Base-by-base conservation (phyloP, 1,140 invertebrate genomes). In the Sarcophaga bullata region DNA sequence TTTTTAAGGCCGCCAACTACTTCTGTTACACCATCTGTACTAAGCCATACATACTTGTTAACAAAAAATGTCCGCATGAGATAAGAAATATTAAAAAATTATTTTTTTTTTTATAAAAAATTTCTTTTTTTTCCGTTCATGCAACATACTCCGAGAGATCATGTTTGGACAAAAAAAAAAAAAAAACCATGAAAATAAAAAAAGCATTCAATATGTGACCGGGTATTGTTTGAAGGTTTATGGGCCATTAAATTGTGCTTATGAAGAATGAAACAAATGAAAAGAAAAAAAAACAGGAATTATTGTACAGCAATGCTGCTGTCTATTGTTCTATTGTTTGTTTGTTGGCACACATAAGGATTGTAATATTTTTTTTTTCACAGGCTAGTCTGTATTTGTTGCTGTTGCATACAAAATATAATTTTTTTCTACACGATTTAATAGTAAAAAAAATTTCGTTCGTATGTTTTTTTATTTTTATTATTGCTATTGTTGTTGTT, bases 171-270 rank as follows among this genome's bases (percentile, higher is more conserved):
- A 1, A 58, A 58, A 68, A 68, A 68, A 68, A 68, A 19, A 13
- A 6, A 15, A 6, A 58, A 15, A 9, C 13, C n/a, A 15, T 15
- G n/a, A n/a, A 15, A 58, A 10, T 15, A 15, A 11, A 58, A 6
- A 13, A 15, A 58, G n/a, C n/a, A n/a, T n/a, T n/a, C n/a, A n/a
- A n/a, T n/a, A n/a, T n/a, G n/a, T n/a, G 52, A 68, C n/a, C 19
- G 62, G 8, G 19, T 68, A 17, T 68, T 68, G 17, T 68, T 9
- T 68, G 17, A 68, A 68, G 62, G 62, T 68, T 68, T 68, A 68
- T 68, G 19, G 62, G 62, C 62, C 62, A 68, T 68, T 68, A 68
- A 68, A 68, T 68, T 68, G 62, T 68, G 62, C 62, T 68, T 68
- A 68, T 68, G 62, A 68, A 68, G 19, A 68, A 68, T 68, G n/a